Evolutionary conservation across 2,113 vertebrate genomes (phyloP), one percentile per base, ranked within the genome.

Genomic region (Pygoscelis adeliae): DNA sequence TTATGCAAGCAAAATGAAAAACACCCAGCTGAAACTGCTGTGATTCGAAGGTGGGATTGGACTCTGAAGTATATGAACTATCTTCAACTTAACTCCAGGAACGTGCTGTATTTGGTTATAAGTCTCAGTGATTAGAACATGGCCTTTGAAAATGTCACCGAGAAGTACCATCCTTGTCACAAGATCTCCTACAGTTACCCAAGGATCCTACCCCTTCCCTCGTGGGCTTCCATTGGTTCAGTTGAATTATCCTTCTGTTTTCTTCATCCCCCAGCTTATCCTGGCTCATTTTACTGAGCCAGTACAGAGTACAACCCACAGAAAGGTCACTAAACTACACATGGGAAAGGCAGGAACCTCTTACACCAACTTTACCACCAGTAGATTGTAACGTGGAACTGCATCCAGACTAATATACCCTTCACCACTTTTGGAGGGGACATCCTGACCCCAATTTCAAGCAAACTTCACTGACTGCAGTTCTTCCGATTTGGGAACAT

Each of bases 331-430:
- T 22, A 11, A 83, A n/a, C 9, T 6, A 22, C 42, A 32, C 27
- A 2, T 2, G 36, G 76, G 49, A 46, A 55, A 55, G 79, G 67
- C 80, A 78, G 80, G 67, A 27, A 58, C 9, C 47, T 81, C 86
- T 74, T n/a, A 38, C 36, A 36, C 5, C 34, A 20, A 29, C 52
- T n/a, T 34, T 9, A 42, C 13, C 49, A 80, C 6, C 36, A 47
- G 44, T 0, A 8, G 23, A 34, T 2, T 15, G 40, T 12, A 47
- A 36, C 1, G 0, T 6, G 50, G 73, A 78, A 12, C 56, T n/a
- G 22, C 26, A 20, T 8, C 46, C 65, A 78, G 21, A 10, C 44
- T 56, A 15, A 72, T 4, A 49, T 4, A 11, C 4, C 9, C 63
- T 58, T 34, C 50, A n/a, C 8, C 6, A 11, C 50, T 18, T 30